Evolutionary conservation across 2,113 vertebrate species (phyloP).

Genomic region (Psettodes erumei): DNA sequence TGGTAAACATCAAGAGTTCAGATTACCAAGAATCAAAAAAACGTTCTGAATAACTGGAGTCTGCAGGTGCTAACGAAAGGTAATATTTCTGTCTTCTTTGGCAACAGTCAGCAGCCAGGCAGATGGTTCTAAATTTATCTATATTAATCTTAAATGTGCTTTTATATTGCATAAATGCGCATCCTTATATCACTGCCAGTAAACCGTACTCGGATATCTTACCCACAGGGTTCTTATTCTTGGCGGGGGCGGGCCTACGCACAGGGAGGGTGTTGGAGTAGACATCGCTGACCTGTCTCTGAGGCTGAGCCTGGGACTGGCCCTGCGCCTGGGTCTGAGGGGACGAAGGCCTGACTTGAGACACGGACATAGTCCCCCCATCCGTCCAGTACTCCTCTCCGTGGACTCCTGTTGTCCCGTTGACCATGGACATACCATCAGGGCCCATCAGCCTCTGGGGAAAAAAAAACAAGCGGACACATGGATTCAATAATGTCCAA

Average conservation of each 20-base stretch:
- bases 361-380: conserved; percentile 85
- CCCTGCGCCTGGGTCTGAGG: conserved; percentile 83
- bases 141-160: not conserved
- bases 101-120: not conserved
- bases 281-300: conserved; percentile 96
- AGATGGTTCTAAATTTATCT: not conserved
- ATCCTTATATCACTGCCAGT: not conserved
- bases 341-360: conserved; percentile 90
- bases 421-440: conserved; percentile 91
- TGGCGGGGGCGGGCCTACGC: conserved; percentile 93
- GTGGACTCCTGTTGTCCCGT: conserved; percentile 90
- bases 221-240: conserved; percentile 95
- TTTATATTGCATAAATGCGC: not conserved
- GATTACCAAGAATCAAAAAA: not conserved
- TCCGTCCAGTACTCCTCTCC: conserved; percentile 92
- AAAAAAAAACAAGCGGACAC: conserved; percentile 16
- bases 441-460: conserved; percentile 95
- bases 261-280: conserved; percentile 99
- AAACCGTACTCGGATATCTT: conserved; percentile 54
- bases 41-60: not conserved
- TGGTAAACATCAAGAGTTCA: not conserved
- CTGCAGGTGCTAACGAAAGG: not conserved
- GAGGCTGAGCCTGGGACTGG: conserved; percentile 81
- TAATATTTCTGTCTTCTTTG: not conserved
- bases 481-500: not conserved